Conservation (phyloP, 1,140 invertebrate genomes). For the Coelopa frigida region DNA sequence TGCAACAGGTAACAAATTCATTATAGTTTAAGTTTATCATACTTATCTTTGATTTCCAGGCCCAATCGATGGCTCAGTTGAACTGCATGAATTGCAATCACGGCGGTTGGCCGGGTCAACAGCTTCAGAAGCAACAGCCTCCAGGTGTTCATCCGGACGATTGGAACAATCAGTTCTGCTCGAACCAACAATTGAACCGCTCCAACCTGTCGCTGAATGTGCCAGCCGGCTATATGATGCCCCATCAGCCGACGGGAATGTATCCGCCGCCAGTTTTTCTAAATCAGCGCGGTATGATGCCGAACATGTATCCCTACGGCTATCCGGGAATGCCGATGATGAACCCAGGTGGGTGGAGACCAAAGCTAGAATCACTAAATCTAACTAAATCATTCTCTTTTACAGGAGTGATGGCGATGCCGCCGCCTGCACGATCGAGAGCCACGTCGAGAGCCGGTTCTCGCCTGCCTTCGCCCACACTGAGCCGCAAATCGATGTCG, state of each 20-base stretch:
- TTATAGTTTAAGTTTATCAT: conserved; percentile 5
- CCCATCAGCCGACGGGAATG: conserved; percentile 34
- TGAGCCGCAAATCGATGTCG: conserved; percentile 56
- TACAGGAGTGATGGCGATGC: conserved; percentile 35
- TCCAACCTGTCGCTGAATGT: conserved; percentile 61
- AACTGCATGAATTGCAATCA: conserved; percentile 47
- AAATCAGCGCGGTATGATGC: conserved; percentile 35
- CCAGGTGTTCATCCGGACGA: conserved; percentile 36
- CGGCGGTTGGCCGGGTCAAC: conserved; percentile 17
- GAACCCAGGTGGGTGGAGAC: conserved; percentile 30
- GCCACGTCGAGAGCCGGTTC: conserved; percentile 49
- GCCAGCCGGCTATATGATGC: conserved; percentile 42
- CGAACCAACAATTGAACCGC: conserved; percentile 53
- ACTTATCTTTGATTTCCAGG: conserved; percentile 44
- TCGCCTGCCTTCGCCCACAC: conserved; percentile 59
- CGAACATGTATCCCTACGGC: conserved; percentile 35
- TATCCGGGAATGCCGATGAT: conserved; percentile 33
- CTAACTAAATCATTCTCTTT: not conserved
- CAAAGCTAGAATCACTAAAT: conserved; percentile 1
- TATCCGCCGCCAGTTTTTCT: conserved; percentile 43
- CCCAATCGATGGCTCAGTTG: conserved; percentile 63
- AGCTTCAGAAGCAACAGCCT: conserved; percentile 17
- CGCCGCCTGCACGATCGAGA: conserved; percentile 37
- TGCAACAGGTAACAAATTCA: conserved; percentile 32
- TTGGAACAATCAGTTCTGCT: conserved; percentile 44